Conservation (phyloP, 2,888 invertebrate species). For the Scaptomyza cyrtandrae region DNA sequence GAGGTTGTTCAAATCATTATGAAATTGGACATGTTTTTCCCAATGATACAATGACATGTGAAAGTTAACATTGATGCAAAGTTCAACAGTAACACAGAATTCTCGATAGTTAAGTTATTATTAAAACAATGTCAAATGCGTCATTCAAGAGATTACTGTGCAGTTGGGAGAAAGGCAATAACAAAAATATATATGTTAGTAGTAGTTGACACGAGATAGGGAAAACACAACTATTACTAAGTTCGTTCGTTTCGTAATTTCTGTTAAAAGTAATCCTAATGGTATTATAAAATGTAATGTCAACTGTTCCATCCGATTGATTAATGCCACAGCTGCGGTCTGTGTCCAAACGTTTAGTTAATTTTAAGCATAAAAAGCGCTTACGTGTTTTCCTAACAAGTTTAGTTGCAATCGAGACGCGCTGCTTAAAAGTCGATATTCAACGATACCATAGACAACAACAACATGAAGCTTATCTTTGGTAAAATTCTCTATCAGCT, state of each 20-base stretch:
- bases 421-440: constrained; percentile 1
- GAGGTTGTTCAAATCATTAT: too few species aligned
- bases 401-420: constrained; percentile 39
- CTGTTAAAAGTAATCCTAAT: constrained; percentile 27
- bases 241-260: constrained; percentile 13
- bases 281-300: constrained; percentile 13
- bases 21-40: too few species aligned
- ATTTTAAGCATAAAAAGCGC: constrained; percentile 18
- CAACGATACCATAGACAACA: not conserved
- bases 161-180: too few species aligned
- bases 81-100: too few species aligned
- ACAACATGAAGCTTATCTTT: constrained; percentile 33
- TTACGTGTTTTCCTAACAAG: constrained; percentile 1
- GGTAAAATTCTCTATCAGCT: constrained; percentile 22
- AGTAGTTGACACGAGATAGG: not conserved
- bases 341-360: not conserved
- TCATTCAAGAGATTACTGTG: not conserved
- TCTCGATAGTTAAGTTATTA: not conserved
- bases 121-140: constrained; percentile 15
- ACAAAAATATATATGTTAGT: not conserved
- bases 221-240: constrained; percentile 3
- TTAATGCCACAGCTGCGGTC: constrained; percentile 22
- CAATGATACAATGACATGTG: too few species aligned
- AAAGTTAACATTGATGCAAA: too few species aligned
- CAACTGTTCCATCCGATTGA: constrained; percentile 16